Conservation (phyloP, 2,888 invertebrate genomes). For the Megaustenia siamemsis region DNA sequence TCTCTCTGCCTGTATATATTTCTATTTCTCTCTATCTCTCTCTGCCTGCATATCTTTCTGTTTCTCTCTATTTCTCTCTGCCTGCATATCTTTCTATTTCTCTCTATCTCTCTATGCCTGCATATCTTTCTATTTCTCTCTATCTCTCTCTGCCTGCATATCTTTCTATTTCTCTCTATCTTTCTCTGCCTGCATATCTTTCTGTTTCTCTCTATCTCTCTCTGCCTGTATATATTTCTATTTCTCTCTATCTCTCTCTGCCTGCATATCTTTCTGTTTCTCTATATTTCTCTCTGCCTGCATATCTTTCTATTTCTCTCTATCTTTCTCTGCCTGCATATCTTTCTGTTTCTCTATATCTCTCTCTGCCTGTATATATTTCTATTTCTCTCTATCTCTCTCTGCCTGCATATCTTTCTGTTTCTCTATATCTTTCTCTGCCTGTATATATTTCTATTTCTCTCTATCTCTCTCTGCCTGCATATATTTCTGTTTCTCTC, state of each 20-base stretch:
- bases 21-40: constrained; percentile 12
- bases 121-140: neutral
- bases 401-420: neutral
- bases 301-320: neutral
- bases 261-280: neutral
- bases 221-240: constrained; percentile 11
- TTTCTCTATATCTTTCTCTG: neutral
- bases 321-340: neutral
- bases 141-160: neutral
- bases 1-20: constrained; percentile 11
- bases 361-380: neutral
- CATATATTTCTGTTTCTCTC: neutral
- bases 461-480: neutral
- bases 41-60: constrained; percentile 6
- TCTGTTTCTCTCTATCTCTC: neutral
- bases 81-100: neutral
- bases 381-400: neutral
- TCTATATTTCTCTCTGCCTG: neutral
- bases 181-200: neutral
- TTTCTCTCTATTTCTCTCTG: neutral
- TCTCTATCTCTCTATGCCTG: neutral
- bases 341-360: neutral
- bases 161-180: neutral
- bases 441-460: neutral
- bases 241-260: neutral